Evolutionary conservation across 2,797 vertebrate species (phyloP).

Genomic region (Enteromius anoplus): DNA sequence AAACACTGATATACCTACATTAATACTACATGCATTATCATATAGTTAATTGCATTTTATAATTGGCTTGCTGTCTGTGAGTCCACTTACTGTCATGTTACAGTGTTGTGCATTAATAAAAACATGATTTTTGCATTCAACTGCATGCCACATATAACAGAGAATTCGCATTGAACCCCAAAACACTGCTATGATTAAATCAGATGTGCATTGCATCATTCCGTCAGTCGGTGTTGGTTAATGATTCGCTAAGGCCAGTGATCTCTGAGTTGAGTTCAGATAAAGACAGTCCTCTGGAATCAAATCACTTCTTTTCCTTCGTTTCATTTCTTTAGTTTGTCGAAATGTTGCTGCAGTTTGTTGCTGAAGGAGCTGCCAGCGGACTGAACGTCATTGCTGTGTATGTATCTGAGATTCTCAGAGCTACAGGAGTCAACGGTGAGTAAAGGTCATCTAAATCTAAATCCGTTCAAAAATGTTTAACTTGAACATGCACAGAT

Average conservation of each 20-base stretch:
- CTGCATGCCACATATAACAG: not conserved
- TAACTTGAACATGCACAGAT: not conserved
- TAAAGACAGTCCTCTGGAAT: conserved; percentile 5
- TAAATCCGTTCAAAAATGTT: not conserved
- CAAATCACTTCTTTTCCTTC: conserved; percentile 24
- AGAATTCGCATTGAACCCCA: not conserved
- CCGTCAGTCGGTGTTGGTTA: conserved; percentile 35
- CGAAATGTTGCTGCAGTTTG: conserved; percentile 72
- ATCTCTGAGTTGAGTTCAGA: conserved; percentile 10
- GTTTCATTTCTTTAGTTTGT: conserved; percentile 67
- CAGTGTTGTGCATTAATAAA: not conserved
- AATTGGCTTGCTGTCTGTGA: not conserved
- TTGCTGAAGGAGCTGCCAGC: conserved; percentile 81
- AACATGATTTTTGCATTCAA: not conserved
- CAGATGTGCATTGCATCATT: conserved; percentile 22
- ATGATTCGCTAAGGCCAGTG: conserved; percentile 40
- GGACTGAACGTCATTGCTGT: conserved; percentile 83
- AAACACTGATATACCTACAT: not conserved
- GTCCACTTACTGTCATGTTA: not conserved
- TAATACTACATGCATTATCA: not conserved
- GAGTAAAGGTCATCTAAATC: conserved; percentile 56
- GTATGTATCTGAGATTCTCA: conserved; percentile 78
- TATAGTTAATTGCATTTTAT: not conserved
- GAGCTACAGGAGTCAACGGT: conserved; percentile 78
- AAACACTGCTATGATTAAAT: conserved; percentile 1